Percentiles rank a stretch among this genome's conserved stretches.
These are phyloP conservation scores for Dermatophagoides farinae DNA, from an alignment of 1,140 invertebrate genomes.

Conservation along the genomic window DNA sequence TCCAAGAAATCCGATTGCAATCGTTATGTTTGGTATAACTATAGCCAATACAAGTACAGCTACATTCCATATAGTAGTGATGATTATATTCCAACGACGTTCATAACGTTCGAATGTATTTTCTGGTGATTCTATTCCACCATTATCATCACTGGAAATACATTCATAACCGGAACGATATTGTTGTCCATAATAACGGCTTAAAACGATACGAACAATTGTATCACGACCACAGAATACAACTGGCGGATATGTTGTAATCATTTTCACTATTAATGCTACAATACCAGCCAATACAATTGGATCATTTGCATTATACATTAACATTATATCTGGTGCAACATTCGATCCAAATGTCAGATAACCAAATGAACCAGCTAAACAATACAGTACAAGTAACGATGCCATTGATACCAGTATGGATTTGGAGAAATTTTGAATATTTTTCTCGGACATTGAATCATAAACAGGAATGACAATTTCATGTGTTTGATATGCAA, in stretches of 20 bases:
- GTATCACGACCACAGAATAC: slow-evolving; percentile 41
- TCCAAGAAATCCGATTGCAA: slow-evolving; percentile 42
- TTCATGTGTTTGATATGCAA: slow-evolving; percentile 52
- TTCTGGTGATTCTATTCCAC: neutral
- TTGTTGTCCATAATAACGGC: neutral
- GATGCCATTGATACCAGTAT: slow-evolving; percentile 35
- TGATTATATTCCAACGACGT: slow-evolving; percentile 25
- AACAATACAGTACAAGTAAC: slow-evolving; percentile 39
- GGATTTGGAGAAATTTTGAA: slow-evolving; percentile 35
- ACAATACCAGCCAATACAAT: slow-evolving; percentile 32
- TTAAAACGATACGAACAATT: slow-evolving; percentile 27
- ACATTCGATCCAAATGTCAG: slow-evolving; percentile 42
- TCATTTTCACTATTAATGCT: slow-evolving; percentile 42
- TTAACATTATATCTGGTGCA: slow-evolving; percentile 37
- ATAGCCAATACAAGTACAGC: slow-evolving; percentile 35
- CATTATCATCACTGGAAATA: neutral
- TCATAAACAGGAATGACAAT: slow-evolving; percentile 47
- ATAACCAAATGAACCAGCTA: slow-evolving; percentile 43
- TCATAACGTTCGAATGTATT: slow-evolving; percentile 13
- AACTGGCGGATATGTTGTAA: slow-evolving; percentile 47
- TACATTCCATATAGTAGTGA: slow-evolving; percentile 39
- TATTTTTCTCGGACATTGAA: slow-evolving; percentile 29
- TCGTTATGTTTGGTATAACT: slow-evolving; percentile 41
- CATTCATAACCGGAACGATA: slow-evolving; percentile 20
- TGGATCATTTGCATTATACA: slow-evolving; percentile 32